A percentile compares a stretch with the other conserved stretches of the same genome.
phyloP scores from a whole-genome alignment of 1,140 invertebrate genomes.

The Drosophila tani region DNA sequence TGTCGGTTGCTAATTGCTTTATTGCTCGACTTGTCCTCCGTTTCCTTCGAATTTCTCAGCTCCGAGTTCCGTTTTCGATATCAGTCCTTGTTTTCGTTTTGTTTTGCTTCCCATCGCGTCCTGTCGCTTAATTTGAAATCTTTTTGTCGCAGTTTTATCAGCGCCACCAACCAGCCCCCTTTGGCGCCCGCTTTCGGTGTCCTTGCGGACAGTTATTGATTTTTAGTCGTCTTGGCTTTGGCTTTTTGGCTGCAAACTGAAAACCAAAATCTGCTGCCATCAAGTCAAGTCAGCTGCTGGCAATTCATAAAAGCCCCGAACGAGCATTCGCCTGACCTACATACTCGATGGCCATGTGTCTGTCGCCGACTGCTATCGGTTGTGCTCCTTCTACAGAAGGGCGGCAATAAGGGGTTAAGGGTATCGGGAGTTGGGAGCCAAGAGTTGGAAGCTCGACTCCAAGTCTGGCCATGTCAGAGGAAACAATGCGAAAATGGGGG shows the following conservation, averaged over 20 bases:
- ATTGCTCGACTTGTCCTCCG: slow-evolving; percentile 58
- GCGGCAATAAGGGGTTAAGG: slow-evolving; percentile 18
- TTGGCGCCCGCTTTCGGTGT: slow-evolving; percentile 36
- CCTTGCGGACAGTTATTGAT: slow-evolving; percentile 79
- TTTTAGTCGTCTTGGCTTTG: slow-evolving; percentile 57
- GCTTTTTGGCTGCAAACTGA: slow-evolving; percentile 66
- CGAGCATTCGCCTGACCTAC: slow-evolving; percentile 70
- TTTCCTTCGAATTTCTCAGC: slow-evolving; percentile 3
- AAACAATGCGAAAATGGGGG: slow-evolving; percentile 17
- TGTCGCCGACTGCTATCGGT: slow-evolving; percentile 46
- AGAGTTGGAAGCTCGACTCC: slow-evolving; percentile 17
- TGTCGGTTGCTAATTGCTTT: slow-evolving; percentile 81
- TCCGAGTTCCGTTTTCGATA: slow-evolving; percentile 10
- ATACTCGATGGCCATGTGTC: slow-evolving; percentile 50
- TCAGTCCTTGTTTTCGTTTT: slow-evolving; percentile 25
- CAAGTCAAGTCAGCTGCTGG: slow-evolving; percentile 72
- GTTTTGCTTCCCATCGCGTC: slow-evolving; percentile 37
- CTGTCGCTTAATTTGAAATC: slow-evolving; percentile 66
- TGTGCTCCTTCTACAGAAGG: slow-evolving; percentile 10
- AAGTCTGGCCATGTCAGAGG: slow-evolving; percentile 43
- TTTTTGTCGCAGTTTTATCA: slow-evolving; percentile 81
- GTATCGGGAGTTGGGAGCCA: slow-evolving; percentile 4
- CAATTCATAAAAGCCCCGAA: slow-evolving; percentile 71
- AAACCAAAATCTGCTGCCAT: slow-evolving; percentile 73
- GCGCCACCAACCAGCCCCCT: slow-evolving; percentile 25